A percentile compares a stretch with the other conserved stretches of the same genome.
Conservation (phyloP, 2,113 vertebrate species). For the Galemys pyrenaicus region DNA sequence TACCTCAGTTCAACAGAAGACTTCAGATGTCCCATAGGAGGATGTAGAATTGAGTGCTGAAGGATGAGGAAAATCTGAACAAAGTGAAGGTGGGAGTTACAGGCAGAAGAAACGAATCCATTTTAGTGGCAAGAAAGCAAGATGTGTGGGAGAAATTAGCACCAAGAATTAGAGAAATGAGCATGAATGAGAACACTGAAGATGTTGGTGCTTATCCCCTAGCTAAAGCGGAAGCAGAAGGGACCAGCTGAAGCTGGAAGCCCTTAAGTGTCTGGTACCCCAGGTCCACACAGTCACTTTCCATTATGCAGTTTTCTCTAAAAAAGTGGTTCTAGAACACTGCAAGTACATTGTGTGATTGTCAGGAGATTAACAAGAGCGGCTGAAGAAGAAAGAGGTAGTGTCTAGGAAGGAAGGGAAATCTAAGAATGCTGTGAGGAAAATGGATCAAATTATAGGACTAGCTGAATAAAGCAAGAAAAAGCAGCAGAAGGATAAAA, state of each 20-base stretch:
- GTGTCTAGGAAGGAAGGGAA: not conserved
- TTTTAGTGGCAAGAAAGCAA: not conserved
- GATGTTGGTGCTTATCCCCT: not conserved
- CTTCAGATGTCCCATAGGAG: not conserved
- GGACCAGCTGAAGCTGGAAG: not conserved
- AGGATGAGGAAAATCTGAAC: not conserved
- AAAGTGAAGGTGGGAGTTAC: not conserved
- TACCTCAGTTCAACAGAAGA: not conserved
- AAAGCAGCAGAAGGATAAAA: not conserved
- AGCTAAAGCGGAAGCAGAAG: not conserved
- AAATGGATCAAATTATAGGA: not conserved
- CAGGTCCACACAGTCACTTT: fast-evolving
- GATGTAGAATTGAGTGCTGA: not conserved
- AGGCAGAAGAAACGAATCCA: not conserved
- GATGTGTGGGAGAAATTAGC: fast-evolving
- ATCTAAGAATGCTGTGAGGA: not conserved
- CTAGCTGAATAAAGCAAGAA: not conserved
- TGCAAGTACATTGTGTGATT: fast-evolving
- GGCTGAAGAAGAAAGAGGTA: not conserved
- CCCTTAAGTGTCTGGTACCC: fast-evolving
- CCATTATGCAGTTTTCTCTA: not conserved
- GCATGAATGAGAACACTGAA: not conserved
- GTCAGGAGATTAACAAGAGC: not conserved
- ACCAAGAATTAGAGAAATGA: not conserved
- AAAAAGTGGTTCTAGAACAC: not conserved